phyloP scores from a whole-genome alignment of 2,113 vertebrate genomes.

The Sakesphorus luctuosus region DNA sequence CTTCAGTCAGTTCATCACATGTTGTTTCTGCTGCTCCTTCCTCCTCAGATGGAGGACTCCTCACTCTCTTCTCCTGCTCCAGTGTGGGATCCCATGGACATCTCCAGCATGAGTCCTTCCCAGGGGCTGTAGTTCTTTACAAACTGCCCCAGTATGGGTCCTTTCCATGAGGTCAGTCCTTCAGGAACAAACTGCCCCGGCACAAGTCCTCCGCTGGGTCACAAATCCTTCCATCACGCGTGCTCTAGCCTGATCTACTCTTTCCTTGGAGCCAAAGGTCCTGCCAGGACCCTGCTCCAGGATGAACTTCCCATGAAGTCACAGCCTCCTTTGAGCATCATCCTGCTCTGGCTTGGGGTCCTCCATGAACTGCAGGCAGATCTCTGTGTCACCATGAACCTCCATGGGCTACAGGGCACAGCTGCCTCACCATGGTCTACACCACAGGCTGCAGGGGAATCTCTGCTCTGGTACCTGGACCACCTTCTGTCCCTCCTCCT shows the following conservation, averaged over 20 bases:
- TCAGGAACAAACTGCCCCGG: not conserved
- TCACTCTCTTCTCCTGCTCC: not conserved
- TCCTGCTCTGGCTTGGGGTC: not conserved
- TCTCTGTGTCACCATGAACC: not conserved
- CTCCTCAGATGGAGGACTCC: not conserved
- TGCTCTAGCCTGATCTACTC: not conserved
- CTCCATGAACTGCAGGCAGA: not conserved
- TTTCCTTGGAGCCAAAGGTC: not conserved
- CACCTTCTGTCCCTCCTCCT: not conserved
- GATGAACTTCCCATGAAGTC: rapidly evolving
- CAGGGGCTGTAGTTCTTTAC: not conserved
- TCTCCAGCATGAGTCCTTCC: not conserved
- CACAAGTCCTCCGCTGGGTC: rapidly evolving
- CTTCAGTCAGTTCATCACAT: not conserved
- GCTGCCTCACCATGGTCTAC: not conserved
- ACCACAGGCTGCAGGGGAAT: too few species aligned
- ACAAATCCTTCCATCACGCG: not conserved
- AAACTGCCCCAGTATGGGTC: not conserved
- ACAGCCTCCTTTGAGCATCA: not conserved
- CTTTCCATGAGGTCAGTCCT: not conserved
- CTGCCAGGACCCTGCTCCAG: not conserved
- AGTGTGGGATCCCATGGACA: not conserved
- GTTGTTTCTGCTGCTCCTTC: not conserved
- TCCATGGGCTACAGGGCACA: not conserved
- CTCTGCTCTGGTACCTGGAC: not conserved